These are phyloP conservation scores for Oedothorax gibbosus DNA, from an alignment of 1,140 invertebrate genomes.

Conservation along the genomic window DNA sequence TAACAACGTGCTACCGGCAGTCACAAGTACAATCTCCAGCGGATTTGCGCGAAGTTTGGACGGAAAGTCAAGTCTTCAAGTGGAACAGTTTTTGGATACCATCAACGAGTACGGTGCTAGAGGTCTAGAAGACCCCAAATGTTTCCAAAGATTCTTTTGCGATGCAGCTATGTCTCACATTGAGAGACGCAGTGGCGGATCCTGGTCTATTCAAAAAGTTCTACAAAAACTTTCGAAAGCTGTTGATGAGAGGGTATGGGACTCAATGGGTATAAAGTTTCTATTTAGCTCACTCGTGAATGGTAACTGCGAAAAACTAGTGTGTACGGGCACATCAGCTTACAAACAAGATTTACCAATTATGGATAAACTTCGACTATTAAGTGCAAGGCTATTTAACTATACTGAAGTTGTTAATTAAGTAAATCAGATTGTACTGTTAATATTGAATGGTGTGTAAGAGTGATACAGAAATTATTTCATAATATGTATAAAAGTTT, in stretches of 20 bases:
- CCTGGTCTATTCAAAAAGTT: conserved; percentile 26
- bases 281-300: conserved; percentile 3
- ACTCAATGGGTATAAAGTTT: conserved; percentile 9
- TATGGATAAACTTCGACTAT: conserved; percentile 1
- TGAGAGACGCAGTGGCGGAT: conserved; percentile 15
- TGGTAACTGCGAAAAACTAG: conserved; percentile 10
- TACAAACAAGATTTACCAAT: background rate
- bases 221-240: conserved; percentile 28
- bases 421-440: background rate
- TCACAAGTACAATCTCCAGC: conserved; percentile 12
- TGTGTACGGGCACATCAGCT: background rate
- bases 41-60: conserved; percentile 25
- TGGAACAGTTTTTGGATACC: conserved; percentile 28
- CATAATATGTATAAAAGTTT: too few species aligned
- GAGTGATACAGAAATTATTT: too few species aligned
- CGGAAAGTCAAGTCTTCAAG: background rate
- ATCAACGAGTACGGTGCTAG: conserved; percentile 45
- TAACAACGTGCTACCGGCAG: conserved; percentile 6
- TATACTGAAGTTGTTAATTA: conserved; percentile 13
- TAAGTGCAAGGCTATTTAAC: conserved; percentile 8
- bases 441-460: too few species aligned
- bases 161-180: conserved; percentile 29
- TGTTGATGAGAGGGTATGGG: conserved; percentile 36
- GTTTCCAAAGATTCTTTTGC: conserved; percentile 42
- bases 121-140: conserved; percentile 22